A percentile compares a stretch with the other conserved stretches of the same genome.
Conservation (phyloP, 2,888 invertebrate genomes). For the Drosophila setosimentum region DNA sequence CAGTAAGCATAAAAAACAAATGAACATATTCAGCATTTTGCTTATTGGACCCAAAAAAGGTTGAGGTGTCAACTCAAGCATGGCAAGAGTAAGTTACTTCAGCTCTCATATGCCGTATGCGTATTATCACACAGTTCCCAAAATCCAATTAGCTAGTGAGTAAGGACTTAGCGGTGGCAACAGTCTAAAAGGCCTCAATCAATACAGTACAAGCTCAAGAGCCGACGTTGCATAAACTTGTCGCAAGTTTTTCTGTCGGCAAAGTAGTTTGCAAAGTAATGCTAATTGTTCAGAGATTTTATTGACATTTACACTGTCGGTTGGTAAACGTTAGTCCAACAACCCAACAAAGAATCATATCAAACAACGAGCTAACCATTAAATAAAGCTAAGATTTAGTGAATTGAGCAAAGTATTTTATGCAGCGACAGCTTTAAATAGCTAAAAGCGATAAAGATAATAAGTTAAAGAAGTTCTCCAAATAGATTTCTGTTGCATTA, state of each 20-base stretch:
- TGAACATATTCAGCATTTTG: constrained; percentile 41
- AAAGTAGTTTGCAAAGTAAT: constrained; percentile 28
- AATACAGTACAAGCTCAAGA: constrained; percentile 23
- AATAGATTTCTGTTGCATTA: neutral
- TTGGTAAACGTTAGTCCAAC: neutral
- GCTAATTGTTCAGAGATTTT: constrained; percentile 37
- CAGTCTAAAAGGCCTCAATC: constrained; percentile 34
- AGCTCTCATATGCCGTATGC: constrained; percentile 55
- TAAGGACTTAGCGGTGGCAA: constrained; percentile 30
- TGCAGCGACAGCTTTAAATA: constrained; percentile 12
- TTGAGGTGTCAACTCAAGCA: constrained; percentile 54
- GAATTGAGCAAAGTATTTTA: neutral
- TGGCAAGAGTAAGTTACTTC: constrained; percentile 14
- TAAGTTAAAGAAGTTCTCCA: neutral
- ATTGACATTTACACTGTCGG: constrained; percentile 28
- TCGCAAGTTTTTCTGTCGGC: constrained; percentile 17
- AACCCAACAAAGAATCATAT: neutral
- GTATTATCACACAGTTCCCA: constrained; percentile 42
- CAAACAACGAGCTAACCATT: neutral
- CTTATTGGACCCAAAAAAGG: constrained; percentile 55
- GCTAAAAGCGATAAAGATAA: neutral
- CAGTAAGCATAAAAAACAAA: constrained; percentile 56
- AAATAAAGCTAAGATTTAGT: neutral
- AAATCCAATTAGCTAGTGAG: constrained; percentile 66
- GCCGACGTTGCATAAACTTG: constrained; percentile 20